Evolutionary conservation across 2,113 vertebrate genomes (phyloP).

Genomic region (Nettapus auritus): DNA sequence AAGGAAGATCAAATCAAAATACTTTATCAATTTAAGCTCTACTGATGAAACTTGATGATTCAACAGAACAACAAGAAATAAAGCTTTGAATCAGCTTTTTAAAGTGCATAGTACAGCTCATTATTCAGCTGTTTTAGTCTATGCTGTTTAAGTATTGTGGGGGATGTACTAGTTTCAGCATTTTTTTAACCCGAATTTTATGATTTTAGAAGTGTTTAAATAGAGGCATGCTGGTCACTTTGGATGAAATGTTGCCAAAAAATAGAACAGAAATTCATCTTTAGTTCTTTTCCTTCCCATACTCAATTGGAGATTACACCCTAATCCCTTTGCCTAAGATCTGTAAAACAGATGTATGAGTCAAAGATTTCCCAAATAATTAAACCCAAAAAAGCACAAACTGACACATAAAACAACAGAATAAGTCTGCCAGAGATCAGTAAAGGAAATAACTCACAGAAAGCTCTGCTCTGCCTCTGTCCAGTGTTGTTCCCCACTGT

Average conservation of each 20-base stretch:
- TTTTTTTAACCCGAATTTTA: not conserved
- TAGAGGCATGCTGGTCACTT: not conserved
- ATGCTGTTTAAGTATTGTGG: not conserved
- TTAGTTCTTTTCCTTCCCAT: not conserved
- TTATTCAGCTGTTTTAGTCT: not conserved
- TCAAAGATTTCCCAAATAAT: not conserved
- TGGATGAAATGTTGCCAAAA: not conserved
- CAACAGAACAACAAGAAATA: not conserved
- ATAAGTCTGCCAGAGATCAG: not conserved
- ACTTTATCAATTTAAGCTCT: not conserved
- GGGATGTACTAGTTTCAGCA: not conserved
- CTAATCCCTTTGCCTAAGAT: not conserved
- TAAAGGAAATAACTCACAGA: not conserved
- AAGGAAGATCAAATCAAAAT: not conserved
- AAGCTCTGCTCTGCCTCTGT: not conserved
- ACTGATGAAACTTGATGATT: fast-evolving
- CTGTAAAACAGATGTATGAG: not conserved
- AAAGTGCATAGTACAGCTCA: not conserved
- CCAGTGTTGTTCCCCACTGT: not conserved
- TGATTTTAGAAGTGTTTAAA: not conserved
- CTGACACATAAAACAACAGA: not conserved
- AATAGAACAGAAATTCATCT: not conserved
- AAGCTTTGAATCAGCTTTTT: not conserved
- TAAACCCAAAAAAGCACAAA: not conserved
- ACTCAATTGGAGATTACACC: not conserved